Conservation (phyloP, 1,140 invertebrate species). For the Adelges cooleyi region DNA sequence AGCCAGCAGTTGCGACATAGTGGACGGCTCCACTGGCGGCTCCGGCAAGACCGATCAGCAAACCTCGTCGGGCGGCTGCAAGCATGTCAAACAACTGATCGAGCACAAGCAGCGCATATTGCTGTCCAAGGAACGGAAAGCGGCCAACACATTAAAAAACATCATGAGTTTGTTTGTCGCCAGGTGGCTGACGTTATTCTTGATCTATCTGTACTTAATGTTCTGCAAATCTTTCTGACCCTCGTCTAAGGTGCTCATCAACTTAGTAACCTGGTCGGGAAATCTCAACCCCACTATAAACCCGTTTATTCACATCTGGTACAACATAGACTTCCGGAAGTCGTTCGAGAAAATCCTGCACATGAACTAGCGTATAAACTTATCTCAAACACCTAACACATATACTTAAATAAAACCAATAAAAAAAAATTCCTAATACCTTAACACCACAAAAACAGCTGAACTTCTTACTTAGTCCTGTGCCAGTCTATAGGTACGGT, state of each 20-base stretch:
- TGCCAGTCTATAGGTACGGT: no score
- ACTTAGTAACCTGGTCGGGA: slow-evolving; percentile 92
- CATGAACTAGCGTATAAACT: no score
- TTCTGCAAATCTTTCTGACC: slow-evolving; percentile 60
- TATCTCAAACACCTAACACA: no score
- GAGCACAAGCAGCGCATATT: slow-evolving; percentile 90
- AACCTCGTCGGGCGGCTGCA: background rate
- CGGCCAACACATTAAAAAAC: slow-evolving; percentile 81
- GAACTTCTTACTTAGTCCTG: no score
- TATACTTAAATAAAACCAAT: no score
- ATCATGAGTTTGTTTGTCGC: slow-evolving; percentile 92
- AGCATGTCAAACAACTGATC: slow-evolving; percentile 70
- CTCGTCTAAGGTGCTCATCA: slow-evolving; percentile 63
- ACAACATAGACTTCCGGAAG: slow-evolving; percentile 88
- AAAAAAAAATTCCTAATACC: no score
- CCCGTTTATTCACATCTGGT: slow-evolving; percentile 94
- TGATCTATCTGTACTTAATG: slow-evolving; percentile 84
- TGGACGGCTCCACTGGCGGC: background rate
- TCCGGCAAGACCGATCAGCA: background rate
- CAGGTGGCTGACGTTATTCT: slow-evolving; percentile 93
- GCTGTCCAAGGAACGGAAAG: slow-evolving; percentile 78
- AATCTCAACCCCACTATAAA: slow-evolving; percentile 96
- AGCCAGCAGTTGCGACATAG: slow-evolving; percentile 3
- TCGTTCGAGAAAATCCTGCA: slow-evolving; percentile 81
- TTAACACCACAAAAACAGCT: no score